Evolutionary conservation across 2,113 vertebrate species (phyloP).

Genomic region (Todiramphus saurophagus): DNA sequence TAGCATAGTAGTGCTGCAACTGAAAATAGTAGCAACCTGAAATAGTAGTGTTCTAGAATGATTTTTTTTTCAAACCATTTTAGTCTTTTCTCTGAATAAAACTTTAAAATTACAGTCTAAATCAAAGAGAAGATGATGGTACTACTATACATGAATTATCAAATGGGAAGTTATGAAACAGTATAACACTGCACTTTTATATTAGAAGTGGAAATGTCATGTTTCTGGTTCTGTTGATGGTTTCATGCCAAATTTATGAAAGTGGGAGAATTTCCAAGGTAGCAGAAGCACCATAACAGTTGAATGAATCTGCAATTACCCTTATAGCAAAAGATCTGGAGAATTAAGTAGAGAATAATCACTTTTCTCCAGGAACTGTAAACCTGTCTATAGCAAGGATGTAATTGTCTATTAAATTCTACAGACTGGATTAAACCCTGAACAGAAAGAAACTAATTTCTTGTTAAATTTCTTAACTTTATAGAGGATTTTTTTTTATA

Average conservation of each 20-base stretch:
- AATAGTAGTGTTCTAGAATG: background rate
- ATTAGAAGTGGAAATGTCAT: background rate
- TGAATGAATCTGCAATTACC: constrained; percentile 34
- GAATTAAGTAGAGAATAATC: constrained; percentile 43
- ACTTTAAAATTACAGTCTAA: background rate
- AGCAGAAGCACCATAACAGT: background rate
- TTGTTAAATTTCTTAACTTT: constrained; percentile 14
- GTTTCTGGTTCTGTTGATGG: background rate
- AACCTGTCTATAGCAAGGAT: background rate
- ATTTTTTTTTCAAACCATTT: background rate
- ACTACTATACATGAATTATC: background rate
- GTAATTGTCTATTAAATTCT: constrained; percentile 32
- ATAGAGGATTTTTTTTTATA: background rate
- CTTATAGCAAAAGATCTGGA: background rate
- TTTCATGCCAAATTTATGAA: background rate
- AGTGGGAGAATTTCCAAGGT: background rate
- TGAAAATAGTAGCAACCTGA: background rate
- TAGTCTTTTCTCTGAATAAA: background rate
- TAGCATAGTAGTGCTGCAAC: background rate
- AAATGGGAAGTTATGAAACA: background rate
- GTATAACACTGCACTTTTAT: background rate
- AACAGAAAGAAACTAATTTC: constrained; percentile 31
- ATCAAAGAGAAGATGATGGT: background rate
- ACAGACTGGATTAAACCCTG: background rate
- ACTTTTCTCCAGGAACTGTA: background rate